A percentile compares a stretch with the other conserved stretches of the same genome.
phyloP scores from a whole-genome alignment of 2,113 vertebrate genomes.

The Leucopsar rothschildi region DNA sequence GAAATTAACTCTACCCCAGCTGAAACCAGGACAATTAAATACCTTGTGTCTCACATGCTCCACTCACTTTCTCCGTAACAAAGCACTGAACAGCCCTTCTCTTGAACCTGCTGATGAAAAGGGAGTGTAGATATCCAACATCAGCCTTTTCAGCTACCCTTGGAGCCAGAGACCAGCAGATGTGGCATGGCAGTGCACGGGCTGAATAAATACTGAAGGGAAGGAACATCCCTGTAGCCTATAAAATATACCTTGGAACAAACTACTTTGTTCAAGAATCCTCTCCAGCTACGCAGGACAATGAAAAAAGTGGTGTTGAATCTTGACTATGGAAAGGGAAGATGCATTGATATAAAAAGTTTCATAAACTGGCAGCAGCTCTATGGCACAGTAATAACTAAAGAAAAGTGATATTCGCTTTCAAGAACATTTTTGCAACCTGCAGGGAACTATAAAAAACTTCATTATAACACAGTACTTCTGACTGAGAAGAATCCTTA shows the following conservation, averaged over 20 bases:
- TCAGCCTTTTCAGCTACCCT: background rate
- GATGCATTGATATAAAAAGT: background rate
- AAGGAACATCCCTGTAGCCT: background rate
- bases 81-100: background rate
- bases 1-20: background rate
- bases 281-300: background rate
- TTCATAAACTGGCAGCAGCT: background rate
- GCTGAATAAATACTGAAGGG: background rate
- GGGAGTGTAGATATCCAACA: background rate
- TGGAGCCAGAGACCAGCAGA: background rate
- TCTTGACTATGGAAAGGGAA: background rate
- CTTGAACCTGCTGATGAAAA: background rate
- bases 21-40: background rate
- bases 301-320: background rate
- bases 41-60: background rate
- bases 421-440: conserved; percentile 45
- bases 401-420: conserved; percentile 12
- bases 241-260: background rate
- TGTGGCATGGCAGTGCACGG: background rate
- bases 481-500: conserved; percentile 41
- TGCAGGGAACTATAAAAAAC: conserved; percentile 59
- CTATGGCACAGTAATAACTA: background rate
- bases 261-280: background rate
- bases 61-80: background rate
- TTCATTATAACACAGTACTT: conserved; percentile 49